Evolutionary conservation across 2,888 invertebrate genomes (phyloP).

Genomic region (Andrena haemorrhoa): DNA sequence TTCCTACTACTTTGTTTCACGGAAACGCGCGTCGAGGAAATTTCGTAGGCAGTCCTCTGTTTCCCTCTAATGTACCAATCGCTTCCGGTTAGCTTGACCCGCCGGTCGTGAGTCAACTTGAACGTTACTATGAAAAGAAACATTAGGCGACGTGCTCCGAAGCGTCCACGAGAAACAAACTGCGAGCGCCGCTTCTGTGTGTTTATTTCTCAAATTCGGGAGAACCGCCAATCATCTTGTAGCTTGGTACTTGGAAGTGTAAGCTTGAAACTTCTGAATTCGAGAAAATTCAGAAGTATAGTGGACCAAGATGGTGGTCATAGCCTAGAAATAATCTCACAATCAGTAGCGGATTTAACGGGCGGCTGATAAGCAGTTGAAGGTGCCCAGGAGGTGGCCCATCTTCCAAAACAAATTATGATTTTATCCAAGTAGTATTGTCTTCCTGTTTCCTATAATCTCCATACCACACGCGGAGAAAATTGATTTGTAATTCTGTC

Average conservation of each 20-base stretch:
- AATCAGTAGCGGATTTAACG: no score
- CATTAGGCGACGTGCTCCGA: constrained; percentile 29
- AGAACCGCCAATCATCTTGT: neutral
- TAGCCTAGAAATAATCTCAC: no score
- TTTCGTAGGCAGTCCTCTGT: constrained; percentile 28
- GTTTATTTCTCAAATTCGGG: constrained; percentile 25
- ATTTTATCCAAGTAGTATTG: no score
- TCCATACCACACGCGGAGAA: no score
- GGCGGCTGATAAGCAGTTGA: no score
- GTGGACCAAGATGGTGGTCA: no score
- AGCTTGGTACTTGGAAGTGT: no score
- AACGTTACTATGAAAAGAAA: constrained; percentile 43
- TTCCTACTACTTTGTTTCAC: constrained; percentile 31
- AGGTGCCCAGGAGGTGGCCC: no score
- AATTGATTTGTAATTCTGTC: no score
- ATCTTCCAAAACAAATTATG: no score
- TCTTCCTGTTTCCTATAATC: no score
- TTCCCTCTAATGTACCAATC: constrained; percentile 37
- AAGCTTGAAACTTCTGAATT: neutral
- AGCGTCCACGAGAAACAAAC: constrained; percentile 24
- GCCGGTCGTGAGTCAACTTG: constrained; percentile 35
- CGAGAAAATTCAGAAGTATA: neutral
- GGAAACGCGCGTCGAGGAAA: constrained; percentile 37
- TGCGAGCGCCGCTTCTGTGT: neutral
- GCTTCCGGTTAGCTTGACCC: constrained; percentile 45